Percentiles rank a stretch among this genome's conserved stretches.
Conservation (phyloP, 2,888 invertebrate species). For the Drosophila emarginata region DNA sequence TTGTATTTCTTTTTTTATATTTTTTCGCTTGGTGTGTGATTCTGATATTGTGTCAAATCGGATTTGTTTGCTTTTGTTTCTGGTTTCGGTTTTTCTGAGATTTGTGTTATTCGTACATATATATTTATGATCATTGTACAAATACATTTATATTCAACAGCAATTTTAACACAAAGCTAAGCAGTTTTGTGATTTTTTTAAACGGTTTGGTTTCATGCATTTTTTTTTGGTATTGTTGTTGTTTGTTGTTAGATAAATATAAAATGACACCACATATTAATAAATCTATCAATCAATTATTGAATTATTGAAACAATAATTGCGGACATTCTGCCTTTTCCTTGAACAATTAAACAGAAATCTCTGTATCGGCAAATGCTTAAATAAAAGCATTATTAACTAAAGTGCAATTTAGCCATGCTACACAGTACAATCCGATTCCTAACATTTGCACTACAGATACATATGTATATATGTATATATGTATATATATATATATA, state of each 20-base stretch:
- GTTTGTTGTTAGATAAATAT: conserved; percentile 23
- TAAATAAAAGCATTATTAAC: conserved; percentile 10
- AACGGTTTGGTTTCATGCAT: conserved; percentile 29
- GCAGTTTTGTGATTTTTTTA: conserved; percentile 68
- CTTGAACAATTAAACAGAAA: background rate
- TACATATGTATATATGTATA: conserved; percentile 17
- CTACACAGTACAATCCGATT: conserved; percentile 17
- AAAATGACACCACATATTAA: conserved; percentile 40
- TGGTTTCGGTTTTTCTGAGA: conserved; percentile 1
- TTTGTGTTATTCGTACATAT: conserved; percentile 21
- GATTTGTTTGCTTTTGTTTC: conserved; percentile 31
- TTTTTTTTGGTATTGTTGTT: background rate
- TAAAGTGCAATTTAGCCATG: conserved; percentile 12
- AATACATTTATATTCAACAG: conserved; percentile 82
- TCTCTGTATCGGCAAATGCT: conserved; percentile 1
- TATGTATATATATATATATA: background rate
- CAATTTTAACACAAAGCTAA: conserved; percentile 83
- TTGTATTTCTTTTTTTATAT: conserved; percentile 30
- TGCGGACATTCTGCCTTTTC: conserved; percentile 9
- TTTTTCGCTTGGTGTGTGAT: conserved; percentile 22
- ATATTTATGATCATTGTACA: conserved; percentile 58
- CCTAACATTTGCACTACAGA: conserved; percentile 66
- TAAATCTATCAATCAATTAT: conserved; percentile 34
- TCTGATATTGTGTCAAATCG: conserved; percentile 35
- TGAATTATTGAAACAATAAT: conserved; percentile 17